Evolutionary conservation across 2,797 vertebrate genomes (phyloP).

Genomic region (Okamejei kenojei): DNA sequence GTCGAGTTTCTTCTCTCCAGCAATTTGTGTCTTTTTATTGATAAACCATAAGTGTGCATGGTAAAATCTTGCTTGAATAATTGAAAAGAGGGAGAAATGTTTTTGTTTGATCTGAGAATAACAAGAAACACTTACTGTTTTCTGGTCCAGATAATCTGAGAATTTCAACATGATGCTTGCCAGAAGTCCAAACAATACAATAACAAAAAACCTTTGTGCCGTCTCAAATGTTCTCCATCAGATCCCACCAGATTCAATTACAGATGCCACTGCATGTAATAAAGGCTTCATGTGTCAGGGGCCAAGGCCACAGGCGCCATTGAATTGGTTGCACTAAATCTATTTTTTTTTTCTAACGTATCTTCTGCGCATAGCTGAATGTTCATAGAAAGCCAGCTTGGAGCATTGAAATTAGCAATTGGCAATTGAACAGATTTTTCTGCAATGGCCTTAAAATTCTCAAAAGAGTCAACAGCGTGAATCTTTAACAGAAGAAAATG

Average conservation of each 20-base stretch:
- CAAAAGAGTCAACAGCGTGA: conserved; percentile 12
- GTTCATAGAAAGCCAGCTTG: not conserved
- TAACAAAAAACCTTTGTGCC: too few relatives aligned
- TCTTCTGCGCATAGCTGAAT: not conserved
- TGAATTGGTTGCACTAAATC: conserved; percentile 40
- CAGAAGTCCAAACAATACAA: conserved; percentile 29
- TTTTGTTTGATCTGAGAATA: not conserved
- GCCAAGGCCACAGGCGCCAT: too few relatives aligned
- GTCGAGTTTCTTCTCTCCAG: too few relatives aligned
- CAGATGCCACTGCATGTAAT: conserved; percentile 38
- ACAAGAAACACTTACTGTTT: conserved; percentile 1
- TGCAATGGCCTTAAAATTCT: not conserved
- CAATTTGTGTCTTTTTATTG: too few relatives aligned
- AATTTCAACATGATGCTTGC: not conserved
- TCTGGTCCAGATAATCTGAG: conserved; percentile 1
- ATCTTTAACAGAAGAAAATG: not conserved
- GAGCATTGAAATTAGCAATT: not conserved
- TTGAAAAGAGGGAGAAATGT: conserved; percentile 16
- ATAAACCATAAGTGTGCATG: not conserved
- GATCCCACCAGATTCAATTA: conserved; percentile 40
- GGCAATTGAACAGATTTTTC: not conserved
- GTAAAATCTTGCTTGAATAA: not conserved
- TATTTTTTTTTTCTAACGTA: conserved; percentile 40
- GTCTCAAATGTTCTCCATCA: conserved; percentile 40
- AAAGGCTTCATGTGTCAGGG: conserved; percentile 40